A percentile compares a stretch with the other conserved stretches of the same genome.
These are phyloP conservation scores for Cyprinus carpio DNA, from an alignment of 2,113 vertebrate genomes.

Conservation along the genomic window DNA sequence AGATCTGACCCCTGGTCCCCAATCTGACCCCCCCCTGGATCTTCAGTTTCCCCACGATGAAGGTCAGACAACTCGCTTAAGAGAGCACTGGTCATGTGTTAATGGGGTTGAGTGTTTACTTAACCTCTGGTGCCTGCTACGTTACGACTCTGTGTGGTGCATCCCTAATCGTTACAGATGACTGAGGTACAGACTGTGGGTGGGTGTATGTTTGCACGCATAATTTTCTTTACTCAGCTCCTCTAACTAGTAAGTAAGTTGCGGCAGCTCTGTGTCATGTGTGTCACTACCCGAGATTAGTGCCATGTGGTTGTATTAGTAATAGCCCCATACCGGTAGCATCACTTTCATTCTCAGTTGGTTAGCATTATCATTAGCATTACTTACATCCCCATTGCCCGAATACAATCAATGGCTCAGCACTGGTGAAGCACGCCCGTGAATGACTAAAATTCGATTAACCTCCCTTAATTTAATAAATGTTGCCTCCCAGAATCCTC, in stretches of 20 bases:
- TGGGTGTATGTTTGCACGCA: not conserved
- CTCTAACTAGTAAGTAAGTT: not conserved
- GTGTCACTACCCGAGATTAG: no score
- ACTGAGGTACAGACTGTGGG: not conserved
- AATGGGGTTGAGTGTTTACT: not conserved
- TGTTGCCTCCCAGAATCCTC: no score
- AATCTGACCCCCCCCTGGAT: conserved; percentile 38
- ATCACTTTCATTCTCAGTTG: not conserved
- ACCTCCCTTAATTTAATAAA: no score
- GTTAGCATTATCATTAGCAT: not conserved
- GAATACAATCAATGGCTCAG: not conserved
- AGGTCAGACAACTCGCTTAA: not conserved
- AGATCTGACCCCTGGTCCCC: conserved; percentile 31
- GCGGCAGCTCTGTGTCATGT: not conserved
- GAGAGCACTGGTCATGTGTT: not conserved
- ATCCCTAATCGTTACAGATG: not conserved
- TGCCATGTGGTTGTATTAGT: not conserved
- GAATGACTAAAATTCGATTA: no score
- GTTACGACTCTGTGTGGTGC: not conserved
- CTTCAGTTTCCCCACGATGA: conserved; percentile 27
- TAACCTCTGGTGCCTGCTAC: not conserved
- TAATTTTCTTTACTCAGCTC: not conserved
- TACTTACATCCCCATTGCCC: not conserved
- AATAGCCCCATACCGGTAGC: not conserved
- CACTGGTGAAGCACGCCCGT: not conserved